Base-by-base conservation (phyloP, 1,140 invertebrate species). In the Drosophila erecta region DNA sequence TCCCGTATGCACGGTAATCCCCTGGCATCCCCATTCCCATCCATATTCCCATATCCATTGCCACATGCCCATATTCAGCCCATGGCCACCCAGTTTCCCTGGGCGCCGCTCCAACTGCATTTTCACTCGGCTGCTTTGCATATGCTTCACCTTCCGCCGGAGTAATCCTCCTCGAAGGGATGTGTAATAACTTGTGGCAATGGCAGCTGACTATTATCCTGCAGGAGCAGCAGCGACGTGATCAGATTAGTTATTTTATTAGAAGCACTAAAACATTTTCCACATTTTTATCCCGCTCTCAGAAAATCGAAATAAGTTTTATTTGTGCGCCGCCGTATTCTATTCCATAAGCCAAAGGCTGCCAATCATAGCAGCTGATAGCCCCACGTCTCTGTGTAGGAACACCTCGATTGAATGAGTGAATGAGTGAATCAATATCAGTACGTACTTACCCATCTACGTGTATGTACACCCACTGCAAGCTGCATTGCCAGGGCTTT, bases 241-340 rank as follows among this genome's bases (percentile, higher is more conserved):
- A 87, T 89, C 83, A 86, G 83, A 87, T 87, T 89, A 87, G 71
- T 69, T 83, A 87, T 89, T 87, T 87, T 87, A 89, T 89, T 79
- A 76, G 84, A 89, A 89, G 71, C 83, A 61, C 84, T 86, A 74
- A 70, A 85, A 80, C 54, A 85, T 81, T 80, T 76, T 86, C 76
- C 49, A 69, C 71, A 49, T 79, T 76, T 70, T 76, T 79, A 61
- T 76, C 65, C 44, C 22, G 61, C 58, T 27, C 57, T 50, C 58
- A 54, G 83, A 83, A 87, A 86, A 86, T 86, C 83, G 83, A 86
- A 86, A 86, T 79, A 81, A 73, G 58, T 78, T 83, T 76, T 86
- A 85, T 81, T 85, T 86, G 75, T 86, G 72, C 76, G 71, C 76
- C 55, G 75, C 24, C 24, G 4, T 24, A 24, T 24, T 24, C 24